These are phyloP conservation scores for Isaurus tuberculatus DNA, from an alignment of 92 coral and sea anemone species.

Conservation along the genomic window DNA sequence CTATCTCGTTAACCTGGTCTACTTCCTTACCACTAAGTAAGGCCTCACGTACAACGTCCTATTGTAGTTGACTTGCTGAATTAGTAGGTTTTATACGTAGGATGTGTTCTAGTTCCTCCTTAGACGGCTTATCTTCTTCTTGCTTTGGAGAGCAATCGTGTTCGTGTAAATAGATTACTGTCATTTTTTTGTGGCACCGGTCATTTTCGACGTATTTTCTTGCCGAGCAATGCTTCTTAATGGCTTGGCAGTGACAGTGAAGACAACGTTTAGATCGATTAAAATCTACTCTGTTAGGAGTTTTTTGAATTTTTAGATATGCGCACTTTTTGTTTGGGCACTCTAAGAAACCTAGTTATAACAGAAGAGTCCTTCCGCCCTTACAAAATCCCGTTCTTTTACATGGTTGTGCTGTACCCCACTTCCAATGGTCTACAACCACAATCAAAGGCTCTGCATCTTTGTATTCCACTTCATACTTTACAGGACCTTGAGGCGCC, in stretches of 20 bases:
- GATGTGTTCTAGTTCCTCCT: constrained; percentile 27
- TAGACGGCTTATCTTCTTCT: constrained; percentile 32
- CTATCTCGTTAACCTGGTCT: constrained; percentile 47
- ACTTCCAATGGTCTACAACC: neutral
- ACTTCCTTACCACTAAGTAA: constrained; percentile 59
- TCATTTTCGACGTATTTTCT: constrained; percentile 59
- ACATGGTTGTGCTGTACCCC: constrained; percentile 23
- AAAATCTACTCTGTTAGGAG: constrained; percentile 52
- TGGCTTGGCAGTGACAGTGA: constrained; percentile 35
- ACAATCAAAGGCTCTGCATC: neutral
- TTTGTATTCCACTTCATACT: neutral
- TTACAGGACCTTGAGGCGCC: neutral
- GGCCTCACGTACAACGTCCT: constrained; percentile 65
- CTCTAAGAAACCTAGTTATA: constrained; percentile 40
- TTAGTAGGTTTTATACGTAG: constrained; percentile 17
- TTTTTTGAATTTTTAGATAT: constrained; percentile 22
- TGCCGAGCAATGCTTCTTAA: constrained; percentile 32
- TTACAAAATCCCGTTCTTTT: constrained; percentile 41
- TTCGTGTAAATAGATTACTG: constrained; percentile 54
- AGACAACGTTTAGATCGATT: neutral
- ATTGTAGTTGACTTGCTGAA: constrained; percentile 45
- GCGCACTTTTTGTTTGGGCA: constrained; percentile 25
- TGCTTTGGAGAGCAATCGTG: constrained; percentile 56
- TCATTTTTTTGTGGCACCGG: constrained; percentile 63
- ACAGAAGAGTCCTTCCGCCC: constrained; percentile 51